Conservation (phyloP, 2,113 vertebrate species). For the Condylura cristata region DNA sequence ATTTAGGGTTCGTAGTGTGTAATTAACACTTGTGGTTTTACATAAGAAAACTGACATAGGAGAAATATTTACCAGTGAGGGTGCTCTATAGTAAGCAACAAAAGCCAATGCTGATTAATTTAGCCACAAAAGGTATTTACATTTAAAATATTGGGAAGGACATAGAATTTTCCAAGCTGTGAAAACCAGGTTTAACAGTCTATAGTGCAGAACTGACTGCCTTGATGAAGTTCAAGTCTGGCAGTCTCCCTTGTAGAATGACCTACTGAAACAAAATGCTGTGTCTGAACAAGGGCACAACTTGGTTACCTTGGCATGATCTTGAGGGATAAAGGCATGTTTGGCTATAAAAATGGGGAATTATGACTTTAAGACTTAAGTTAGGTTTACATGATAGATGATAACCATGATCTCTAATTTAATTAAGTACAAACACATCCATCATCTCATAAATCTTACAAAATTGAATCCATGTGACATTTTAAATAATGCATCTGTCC, state of each 20-base stretch:
- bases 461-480: conserved; percentile 18
- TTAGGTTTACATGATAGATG: conserved; percentile 46
- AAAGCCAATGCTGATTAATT: background rate
- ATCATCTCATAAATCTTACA: conserved; percentile 54
- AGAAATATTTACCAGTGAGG: background rate
- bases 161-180: background rate
- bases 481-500: conserved; percentile 39
- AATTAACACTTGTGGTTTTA: conserved; percentile 12
- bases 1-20: background rate
- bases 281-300: background rate
- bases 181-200: background rate
- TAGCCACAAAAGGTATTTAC: background rate
- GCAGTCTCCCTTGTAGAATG: background rate
- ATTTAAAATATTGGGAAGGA: background rate
- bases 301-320: background rate
- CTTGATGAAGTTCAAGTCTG: conserved; percentile 7
- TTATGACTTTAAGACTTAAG: background rate
- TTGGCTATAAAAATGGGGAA: conserved; percentile 48
- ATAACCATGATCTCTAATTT: conserved; percentile 25
- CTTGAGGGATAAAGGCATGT: conserved; percentile 7
- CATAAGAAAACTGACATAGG: background rate
- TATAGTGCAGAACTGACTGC: background rate
- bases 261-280: background rate
- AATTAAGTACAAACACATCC: conserved; percentile 28
- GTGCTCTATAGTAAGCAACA: background rate